A percentile compares a stretch with the other conserved stretches of the same genome.
phyloP scores from a whole-genome alignment of 2,113 vertebrate genomes.

The Dasypus novemcinctus region DNA sequence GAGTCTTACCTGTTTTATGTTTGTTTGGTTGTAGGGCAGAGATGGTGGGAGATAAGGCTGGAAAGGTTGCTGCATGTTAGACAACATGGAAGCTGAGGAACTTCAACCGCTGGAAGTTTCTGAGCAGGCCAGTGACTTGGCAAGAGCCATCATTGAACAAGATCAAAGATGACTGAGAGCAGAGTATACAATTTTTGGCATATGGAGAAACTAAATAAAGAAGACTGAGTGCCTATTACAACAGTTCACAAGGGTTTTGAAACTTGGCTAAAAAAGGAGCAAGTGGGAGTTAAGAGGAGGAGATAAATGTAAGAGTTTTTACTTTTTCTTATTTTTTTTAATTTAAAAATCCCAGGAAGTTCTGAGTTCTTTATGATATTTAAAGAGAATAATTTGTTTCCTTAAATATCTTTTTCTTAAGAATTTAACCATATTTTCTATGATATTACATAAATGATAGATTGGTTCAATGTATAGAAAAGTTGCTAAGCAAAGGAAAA shows the following conservation, averaged over 20 bases:
- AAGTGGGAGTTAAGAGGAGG: not conserved
- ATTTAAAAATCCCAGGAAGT: not conserved
- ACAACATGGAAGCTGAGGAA: not conserved
- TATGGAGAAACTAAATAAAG: not conserved
- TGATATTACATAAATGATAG: not conserved
- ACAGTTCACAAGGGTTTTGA: not conserved
- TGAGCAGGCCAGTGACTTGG: not conserved
- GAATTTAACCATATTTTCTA: not conserved
- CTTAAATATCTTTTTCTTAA: constrained; percentile 14
- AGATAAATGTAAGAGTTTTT: not conserved
- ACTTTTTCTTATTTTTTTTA: not conserved
- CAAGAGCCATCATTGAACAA: not conserved
- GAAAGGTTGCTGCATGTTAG: not conserved
- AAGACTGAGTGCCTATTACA: not conserved
- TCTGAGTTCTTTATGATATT: constrained; percentile 13
- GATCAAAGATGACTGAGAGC: not conserved
- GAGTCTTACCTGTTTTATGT: not conserved
- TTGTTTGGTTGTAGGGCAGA: not conserved
- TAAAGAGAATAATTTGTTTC: constrained; percentile 12
- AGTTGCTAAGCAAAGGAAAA: constrained; percentile 31
- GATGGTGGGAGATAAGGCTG: not conserved
- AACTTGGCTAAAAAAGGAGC: not conserved
- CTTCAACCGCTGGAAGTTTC: not conserved
- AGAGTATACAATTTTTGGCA: not conserved
- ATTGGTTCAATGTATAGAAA: not conserved